Base-by-base conservation (phyloP, 2,888 invertebrate species). In the Teinopalpus imperialis region DNA sequence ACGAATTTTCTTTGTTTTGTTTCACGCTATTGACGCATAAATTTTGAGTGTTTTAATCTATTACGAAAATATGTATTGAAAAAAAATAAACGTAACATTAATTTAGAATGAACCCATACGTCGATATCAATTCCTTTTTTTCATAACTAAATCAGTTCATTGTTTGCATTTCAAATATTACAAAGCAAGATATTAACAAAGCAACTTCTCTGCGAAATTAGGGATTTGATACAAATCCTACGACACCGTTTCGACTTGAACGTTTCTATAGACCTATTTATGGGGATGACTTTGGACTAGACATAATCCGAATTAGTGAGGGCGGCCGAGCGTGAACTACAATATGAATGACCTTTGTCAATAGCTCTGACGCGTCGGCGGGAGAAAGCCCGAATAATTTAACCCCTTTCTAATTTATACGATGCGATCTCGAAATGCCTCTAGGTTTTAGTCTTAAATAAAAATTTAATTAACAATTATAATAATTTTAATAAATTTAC, bases 291-390 rank as follows among this genome's bases (percentile, higher is more conserved):
- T 36, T 36, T 26, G 18, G 37, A 69, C 71, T 72, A 67, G 70
- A 60, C 63, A 66, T 79, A 80, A 77, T 79, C 71, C 64, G 73
- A 78, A 81, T 83, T 81, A 81, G 77, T 72, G 73, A 63, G 71
- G 56, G 69, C 75, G 67, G 64, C 66, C 66, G 61, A 76, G 74
- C 82, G 74, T 73, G 72, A 76, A 70, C 64, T 74, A 79, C 79
- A 80, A 74, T 81, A 82, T 81, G 81, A 77, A 82, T 82, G 82
- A 82, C 82, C 82, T 81, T 80, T 82, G 81, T 81, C 81, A 80
- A 76, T 77, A 71, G 66, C 53, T 61, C 70, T 74, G 78, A 77
- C 76, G 77, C 77, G 69, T 58, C 56, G 54, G 62, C 61, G 49
- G 53, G 61, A 61, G 63, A 53, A 60, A 49, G 52, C 63, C 69